phyloP scores from a whole-genome alignment of 2,113 vertebrate species.

The Thunnus maccoyii region DNA sequence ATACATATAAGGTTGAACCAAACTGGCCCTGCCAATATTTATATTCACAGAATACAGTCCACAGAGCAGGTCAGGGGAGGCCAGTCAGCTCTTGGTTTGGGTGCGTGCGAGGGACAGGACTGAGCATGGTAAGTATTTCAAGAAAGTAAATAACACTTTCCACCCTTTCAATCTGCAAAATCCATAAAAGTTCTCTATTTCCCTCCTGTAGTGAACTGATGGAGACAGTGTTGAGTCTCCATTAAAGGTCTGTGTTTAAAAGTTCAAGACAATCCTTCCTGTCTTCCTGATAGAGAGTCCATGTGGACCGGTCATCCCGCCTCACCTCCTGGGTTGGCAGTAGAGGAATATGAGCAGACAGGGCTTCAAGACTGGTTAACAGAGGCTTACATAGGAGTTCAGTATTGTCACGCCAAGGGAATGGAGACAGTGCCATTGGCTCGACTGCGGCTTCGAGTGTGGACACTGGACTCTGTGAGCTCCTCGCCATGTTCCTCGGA shows the following conservation, averaged over 20 bases:
- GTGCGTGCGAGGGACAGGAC: slow-evolving; percentile 70
- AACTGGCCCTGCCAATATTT: slow-evolving; percentile 81
- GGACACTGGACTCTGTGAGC: slow-evolving; percentile 88
- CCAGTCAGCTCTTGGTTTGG: slow-evolving; percentile 64
- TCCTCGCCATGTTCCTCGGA: slow-evolving; percentile 92
- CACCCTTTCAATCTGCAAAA: slow-evolving; percentile 40
- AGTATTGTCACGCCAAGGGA: slow-evolving; percentile 90
- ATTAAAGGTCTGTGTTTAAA: slow-evolving; percentile 26
- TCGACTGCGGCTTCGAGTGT: slow-evolving; percentile 92
- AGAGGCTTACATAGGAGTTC: neutral
- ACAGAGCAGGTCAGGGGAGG: slow-evolving; percentile 70
- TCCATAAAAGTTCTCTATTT: slow-evolving; percentile 41
- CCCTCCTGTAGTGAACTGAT: slow-evolving; percentile 35
- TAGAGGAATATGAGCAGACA: slow-evolving; percentile 39
- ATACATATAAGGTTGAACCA: slow-evolving; percentile 78
- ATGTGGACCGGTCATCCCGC: slow-evolving; percentile 23
- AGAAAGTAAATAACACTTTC: slow-evolving; percentile 74
- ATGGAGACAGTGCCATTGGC: slow-evolving; percentile 95
- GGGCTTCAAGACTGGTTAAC: slow-evolving; percentile 13
- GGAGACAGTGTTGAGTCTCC: slow-evolving; percentile 37
- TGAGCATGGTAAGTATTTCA: slow-evolving; percentile 54
- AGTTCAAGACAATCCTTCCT: slow-evolving; percentile 40
- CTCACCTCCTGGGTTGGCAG: slow-evolving; percentile 24
- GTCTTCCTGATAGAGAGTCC: slow-evolving; percentile 41
- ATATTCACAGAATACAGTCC: slow-evolving; percentile 90